These are phyloP conservation scores for Peromyscus nudipes DNA, from an alignment of 2,797 vertebrate species.

Conservation along the genomic window DNA sequence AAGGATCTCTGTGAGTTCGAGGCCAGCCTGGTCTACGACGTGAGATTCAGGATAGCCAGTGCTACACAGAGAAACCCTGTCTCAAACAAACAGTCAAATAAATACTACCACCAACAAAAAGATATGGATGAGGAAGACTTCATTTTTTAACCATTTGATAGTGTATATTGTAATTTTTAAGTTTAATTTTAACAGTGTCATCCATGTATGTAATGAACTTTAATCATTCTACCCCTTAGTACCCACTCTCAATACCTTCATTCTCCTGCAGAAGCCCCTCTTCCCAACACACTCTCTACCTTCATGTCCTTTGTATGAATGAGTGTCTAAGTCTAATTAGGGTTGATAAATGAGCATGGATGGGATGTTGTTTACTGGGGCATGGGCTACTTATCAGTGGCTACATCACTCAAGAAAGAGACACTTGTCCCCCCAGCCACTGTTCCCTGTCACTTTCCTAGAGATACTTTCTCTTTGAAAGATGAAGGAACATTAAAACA, in stretches of 20 bases:
- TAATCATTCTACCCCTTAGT: background rate
- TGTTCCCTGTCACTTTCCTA: background rate
- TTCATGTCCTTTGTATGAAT: background rate
- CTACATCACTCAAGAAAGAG: background rate
- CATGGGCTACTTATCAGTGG: background rate
- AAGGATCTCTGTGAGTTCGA: background rate
- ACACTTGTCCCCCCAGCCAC: background rate
- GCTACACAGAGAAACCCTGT: background rate
- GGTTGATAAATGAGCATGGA: background rate
- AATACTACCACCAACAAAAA: background rate
- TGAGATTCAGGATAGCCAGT: background rate
- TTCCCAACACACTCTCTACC: background rate
- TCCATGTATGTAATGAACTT: background rate
- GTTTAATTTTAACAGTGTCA: background rate
- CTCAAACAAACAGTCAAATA: background rate
- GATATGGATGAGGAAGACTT: background rate
- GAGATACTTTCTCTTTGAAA: slow-evolving; percentile 20
- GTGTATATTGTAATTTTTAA: background rate
- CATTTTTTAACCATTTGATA: background rate
- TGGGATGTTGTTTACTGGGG: background rate
- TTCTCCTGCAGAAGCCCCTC: background rate
- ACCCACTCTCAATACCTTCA: background rate
- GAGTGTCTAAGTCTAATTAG: background rate
- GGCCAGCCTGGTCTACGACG: background rate
- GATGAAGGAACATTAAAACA: background rate